Percentiles rank a stretch among this genome's conserved stretches.
phyloP scores from a whole-genome alignment of 2,797 vertebrate species.

The Aeoliscus strigatus region DNA sequence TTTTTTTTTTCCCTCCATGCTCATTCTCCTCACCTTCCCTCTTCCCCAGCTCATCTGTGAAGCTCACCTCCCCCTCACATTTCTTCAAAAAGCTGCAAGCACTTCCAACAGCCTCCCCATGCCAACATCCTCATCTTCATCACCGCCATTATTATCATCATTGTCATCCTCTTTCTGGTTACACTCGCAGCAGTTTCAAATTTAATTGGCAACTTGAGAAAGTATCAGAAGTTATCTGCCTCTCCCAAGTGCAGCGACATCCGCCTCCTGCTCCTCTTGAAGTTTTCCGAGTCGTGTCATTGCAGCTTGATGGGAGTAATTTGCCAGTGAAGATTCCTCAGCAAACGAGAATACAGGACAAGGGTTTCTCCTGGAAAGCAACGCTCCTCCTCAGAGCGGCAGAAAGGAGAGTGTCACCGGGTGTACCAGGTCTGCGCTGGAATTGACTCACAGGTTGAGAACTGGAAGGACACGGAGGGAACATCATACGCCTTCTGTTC shows the following conservation, averaged over 20 bases:
- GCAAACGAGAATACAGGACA: slow-evolving; percentile 48
- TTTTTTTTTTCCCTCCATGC: slow-evolving; percentile 24
- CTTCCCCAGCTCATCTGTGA: slow-evolving; percentile 13
- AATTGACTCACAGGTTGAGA: slow-evolving; percentile 47
- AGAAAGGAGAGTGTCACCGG: slow-evolving; percentile 35
- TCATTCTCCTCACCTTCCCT: slow-evolving; percentile 36
- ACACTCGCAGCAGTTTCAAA: slow-evolving; percentile 45
- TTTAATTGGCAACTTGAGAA: slow-evolving; percentile 65
- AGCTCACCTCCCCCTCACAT: slow-evolving; percentile 35
- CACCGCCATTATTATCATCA: slow-evolving; percentile 27
- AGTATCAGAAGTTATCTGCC: slow-evolving; percentile 42
- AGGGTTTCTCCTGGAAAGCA: slow-evolving; percentile 45
- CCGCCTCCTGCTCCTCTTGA: slow-evolving; percentile 24
- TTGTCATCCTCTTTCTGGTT: slow-evolving; percentile 49
- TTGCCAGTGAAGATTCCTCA: slow-evolving; percentile 50
- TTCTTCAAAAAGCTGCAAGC: slow-evolving; percentile 30
- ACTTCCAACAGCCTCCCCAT: slow-evolving; percentile 11
- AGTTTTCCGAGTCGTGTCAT: slow-evolving; percentile 39
- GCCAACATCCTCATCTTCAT: slow-evolving; percentile 22
- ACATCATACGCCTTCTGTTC: slow-evolving; percentile 43
- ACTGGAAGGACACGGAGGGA: slow-evolving; percentile 53
- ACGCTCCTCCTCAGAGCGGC: slow-evolving; percentile 28
- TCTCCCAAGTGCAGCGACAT: slow-evolving; percentile 48
- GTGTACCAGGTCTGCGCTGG: slow-evolving; percentile 28
- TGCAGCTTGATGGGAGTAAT: slow-evolving; percentile 57